These are phyloP conservation scores for Rotaria macrura DNA, from an alignment of 2,888 invertebrate species.

Conservation along the genomic window DNA sequence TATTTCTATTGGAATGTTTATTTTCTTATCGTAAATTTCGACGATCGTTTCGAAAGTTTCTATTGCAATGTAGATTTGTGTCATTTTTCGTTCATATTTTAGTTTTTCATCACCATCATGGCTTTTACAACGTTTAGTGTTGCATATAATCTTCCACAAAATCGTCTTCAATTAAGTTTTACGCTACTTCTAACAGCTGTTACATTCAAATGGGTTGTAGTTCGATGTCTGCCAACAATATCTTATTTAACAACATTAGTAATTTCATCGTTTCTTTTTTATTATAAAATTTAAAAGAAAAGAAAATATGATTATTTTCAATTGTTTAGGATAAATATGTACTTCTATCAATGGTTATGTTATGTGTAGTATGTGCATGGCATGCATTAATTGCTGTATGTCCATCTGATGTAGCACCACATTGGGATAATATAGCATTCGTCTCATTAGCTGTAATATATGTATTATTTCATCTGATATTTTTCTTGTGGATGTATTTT, in stretches of 20 bases:
- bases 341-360: constrained; percentile 42
- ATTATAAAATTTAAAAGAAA: background rate
- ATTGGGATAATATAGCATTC: constrained; percentile 32
- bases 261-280: constrained; percentile 36
- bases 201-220: constrained; percentile 49
- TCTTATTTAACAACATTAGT: constrained; percentile 49
- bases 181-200: constrained; percentile 48
- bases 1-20: constrained; percentile 33
- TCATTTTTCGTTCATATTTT: constrained; percentile 36
- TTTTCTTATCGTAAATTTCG: constrained; percentile 20
- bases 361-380: constrained; percentile 44
- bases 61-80: background rate
- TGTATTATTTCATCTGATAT: constrained; percentile 42
- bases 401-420: background rate
- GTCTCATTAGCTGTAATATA: constrained; percentile 39
- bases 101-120: constrained; percentile 48
- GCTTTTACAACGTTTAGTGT: constrained; percentile 48
- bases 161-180: constrained; percentile 47
- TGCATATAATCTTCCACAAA: constrained; percentile 42
- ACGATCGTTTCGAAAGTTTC: background rate
- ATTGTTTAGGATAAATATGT: constrained; percentile 45
- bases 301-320: background rate
- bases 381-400: constrained; percentile 38
- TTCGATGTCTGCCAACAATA: constrained; percentile 46
- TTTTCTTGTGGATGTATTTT: constrained; percentile 42